Conservation (phyloP, 2,113 vertebrate species). For the Saguinus midas region DNA sequence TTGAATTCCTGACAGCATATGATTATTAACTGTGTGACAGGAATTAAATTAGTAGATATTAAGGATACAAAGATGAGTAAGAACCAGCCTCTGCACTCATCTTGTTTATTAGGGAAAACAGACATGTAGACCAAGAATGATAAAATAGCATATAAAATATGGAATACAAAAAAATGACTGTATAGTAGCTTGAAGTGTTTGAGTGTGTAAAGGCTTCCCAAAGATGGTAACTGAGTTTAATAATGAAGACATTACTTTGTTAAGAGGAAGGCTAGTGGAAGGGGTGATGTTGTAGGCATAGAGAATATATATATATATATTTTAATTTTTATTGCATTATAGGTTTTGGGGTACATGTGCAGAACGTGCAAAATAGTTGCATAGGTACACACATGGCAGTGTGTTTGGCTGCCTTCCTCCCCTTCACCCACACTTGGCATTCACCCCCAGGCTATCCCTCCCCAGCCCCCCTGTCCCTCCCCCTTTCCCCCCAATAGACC, state of each 20-base stretch:
- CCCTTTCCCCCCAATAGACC: too few species aligned
- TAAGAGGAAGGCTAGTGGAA: background rate
- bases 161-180: background rate
- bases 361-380: too few species aligned
- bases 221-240: background rate
- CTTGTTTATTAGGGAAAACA: background rate
- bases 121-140: background rate
- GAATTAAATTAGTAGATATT: background rate
- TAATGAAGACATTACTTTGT: background rate
- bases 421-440: too few species aligned
- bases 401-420: too few species aligned
- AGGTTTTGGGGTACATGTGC: too few species aligned
- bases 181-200: background rate
- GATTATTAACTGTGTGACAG: background rate
- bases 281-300: background rate
- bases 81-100: background rate
- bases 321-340: too few species aligned
- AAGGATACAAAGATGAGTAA: background rate
- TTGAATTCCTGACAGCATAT: conserved; percentile 26
- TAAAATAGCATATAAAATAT: background rate
- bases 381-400: too few species aligned
- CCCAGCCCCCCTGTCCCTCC: too few species aligned
- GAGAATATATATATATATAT: background rate
- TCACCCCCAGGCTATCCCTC: too few species aligned
- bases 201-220: background rate